Evolutionary conservation across 2,797 vertebrate genomes (phyloP).

Genomic region (Cyprinella venusta): DNA sequence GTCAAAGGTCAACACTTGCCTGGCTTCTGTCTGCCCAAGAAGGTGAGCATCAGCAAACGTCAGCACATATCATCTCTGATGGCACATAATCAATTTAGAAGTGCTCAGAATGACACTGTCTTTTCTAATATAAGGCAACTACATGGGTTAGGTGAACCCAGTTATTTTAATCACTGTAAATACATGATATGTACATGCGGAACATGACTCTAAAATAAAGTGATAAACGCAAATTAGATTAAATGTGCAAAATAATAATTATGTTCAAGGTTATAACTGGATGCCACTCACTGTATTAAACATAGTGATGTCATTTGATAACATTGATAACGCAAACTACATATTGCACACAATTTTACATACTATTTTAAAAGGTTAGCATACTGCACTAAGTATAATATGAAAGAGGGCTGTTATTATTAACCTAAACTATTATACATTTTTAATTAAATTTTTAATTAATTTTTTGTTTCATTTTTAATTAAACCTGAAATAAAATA

Average conservation of each 20-base stretch:
- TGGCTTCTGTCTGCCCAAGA: slow-evolving; percentile 97
- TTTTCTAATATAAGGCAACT: not conserved
- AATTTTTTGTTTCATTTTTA: too few species aligned
- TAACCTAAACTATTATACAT: not conserved
- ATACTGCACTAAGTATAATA: not conserved
- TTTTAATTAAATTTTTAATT: not conserved
- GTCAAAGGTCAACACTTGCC: slow-evolving; percentile 91
- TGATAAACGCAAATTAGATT: not conserved
- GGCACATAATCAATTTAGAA: not conserved
- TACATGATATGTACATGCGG: not conserved
- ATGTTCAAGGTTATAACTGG: not conserved
- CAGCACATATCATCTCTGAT: not conserved
- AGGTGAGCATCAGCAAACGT: slow-evolving; percentile 76
- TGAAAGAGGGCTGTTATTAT: not conserved
- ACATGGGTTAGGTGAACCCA: too few species aligned
- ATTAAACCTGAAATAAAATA: not conserved
- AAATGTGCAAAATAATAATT: not conserved
- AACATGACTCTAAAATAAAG: not conserved
- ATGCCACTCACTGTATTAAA: not conserved
- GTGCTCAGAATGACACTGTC: not conserved
- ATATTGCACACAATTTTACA: not conserved
- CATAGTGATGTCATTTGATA: not conserved
- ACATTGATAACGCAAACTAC: not conserved
- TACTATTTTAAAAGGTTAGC: not conserved
- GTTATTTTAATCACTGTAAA: not conserved